phyloP scores from a whole-genome alignment of 2,888 invertebrate genomes.

The Cephus sareptanus region DNA sequence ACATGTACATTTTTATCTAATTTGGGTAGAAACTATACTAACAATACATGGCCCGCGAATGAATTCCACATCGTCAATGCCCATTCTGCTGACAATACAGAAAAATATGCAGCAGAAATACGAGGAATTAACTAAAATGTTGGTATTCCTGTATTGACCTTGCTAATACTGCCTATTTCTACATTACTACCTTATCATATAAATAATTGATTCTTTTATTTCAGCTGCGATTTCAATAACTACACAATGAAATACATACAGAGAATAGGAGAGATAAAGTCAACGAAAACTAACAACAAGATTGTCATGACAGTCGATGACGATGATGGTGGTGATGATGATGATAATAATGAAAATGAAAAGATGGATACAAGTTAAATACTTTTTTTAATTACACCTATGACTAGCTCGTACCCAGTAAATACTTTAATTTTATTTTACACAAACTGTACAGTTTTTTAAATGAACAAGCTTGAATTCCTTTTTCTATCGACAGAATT shows the following conservation, averaged over 20 bases:
- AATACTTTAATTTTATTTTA: not conserved
- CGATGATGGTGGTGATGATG: constrained; percentile 49
- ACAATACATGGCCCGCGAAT: constrained; percentile 73
- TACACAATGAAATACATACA: constrained; percentile 81
- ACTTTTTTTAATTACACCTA: not conserved
- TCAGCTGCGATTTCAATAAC: constrained; percentile 90
- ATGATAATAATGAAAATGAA: constrained; percentile 49
- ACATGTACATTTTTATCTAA: constrained; percentile 90
- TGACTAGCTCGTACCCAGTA: not conserved
- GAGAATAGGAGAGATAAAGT: constrained; percentile 67
- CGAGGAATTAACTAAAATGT: constrained; percentile 87
- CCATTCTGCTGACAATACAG: constrained; percentile 79
- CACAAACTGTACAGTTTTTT: not conserved
- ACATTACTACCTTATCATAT: constrained; percentile 2
- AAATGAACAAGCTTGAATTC: not conserved
- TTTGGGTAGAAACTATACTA: constrained; percentile 81
- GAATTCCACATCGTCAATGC: constrained; percentile 71
- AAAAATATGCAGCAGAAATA: constrained; percentile 83
- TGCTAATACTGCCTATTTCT: not conserved
- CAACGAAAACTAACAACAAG: not conserved
- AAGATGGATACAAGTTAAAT: constrained; percentile 35
- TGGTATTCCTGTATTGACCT: constrained; percentile 62
- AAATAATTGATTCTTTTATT: constrained; percentile 49
- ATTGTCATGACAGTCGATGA: constrained; percentile 19
- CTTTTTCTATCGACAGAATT: not conserved